phyloP scores from a whole-genome alignment of 1,140 invertebrate species.

The Ptiloglossa arizonensis region DNA sequence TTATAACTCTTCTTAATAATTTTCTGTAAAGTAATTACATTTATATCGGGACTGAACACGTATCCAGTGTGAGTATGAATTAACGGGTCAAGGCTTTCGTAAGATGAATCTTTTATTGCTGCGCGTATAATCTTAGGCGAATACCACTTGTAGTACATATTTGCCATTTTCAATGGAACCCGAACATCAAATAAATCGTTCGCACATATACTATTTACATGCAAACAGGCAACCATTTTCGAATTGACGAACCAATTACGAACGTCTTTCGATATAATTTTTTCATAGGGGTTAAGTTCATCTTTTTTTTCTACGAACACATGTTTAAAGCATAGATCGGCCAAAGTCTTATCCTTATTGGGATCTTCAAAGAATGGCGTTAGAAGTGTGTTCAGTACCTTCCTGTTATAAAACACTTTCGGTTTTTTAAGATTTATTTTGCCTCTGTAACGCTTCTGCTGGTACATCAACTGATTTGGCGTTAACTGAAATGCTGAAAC shows the following conservation, averaged over 20 bases:
- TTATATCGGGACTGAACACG: conserved; percentile 85
- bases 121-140: conserved; percentile 83
- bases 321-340: conserved; percentile 70
- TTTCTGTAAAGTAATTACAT: conserved; percentile 83
- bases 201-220: conserved; percentile 85
- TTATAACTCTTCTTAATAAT: conserved; percentile 85
- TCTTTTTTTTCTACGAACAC: conserved; percentile 22
- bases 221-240: conserved; percentile 86
- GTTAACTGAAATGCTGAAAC: conserved; percentile 72
- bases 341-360: conserved; percentile 66
- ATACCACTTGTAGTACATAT: conserved; percentile 86
- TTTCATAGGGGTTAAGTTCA: conserved; percentile 85
- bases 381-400: conserved; percentile 84
- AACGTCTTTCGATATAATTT: conserved; percentile 87
- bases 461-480: conserved; percentile 74
- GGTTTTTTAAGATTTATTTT: conserved; percentile 90
- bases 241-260: conserved; percentile 87
- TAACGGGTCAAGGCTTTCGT: conserved; percentile 73
- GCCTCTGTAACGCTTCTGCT: conserved; percentile 85
- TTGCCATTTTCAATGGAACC: conserved; percentile 83
- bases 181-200: conserved; percentile 84
- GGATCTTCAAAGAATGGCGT: conserved; percentile 83
- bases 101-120: conserved; percentile 84
- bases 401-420: conserved; percentile 84
- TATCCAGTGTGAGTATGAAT: conserved; percentile 80